Evolutionary conservation across 2,888 invertebrate genomes (phyloP).

Genomic region (Graphium colonna): DNA sequence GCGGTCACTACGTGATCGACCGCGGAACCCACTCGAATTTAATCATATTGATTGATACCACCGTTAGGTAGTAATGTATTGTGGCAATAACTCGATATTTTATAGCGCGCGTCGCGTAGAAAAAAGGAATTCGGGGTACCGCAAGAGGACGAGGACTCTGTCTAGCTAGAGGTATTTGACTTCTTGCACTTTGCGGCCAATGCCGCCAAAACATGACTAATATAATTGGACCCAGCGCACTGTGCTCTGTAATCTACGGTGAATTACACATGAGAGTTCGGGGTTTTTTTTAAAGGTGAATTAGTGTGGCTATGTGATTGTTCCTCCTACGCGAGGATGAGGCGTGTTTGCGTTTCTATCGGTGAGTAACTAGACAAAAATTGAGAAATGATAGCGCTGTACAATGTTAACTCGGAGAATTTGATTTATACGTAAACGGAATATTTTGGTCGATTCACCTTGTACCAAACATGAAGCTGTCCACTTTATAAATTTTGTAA

Average conservation of each 20-base stretch:
- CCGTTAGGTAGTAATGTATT: slow-evolving; percentile 73
- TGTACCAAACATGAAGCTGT: no score
- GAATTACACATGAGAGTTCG: slow-evolving; percentile 56
- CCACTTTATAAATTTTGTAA: no score
- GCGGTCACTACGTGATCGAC: slow-evolving; percentile 62
- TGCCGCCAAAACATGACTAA: slow-evolving; percentile 57
- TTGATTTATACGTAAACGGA: no score
- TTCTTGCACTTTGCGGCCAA: slow-evolving; percentile 52
- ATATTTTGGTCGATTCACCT: no score
- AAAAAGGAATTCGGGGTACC: slow-evolving; percentile 48
- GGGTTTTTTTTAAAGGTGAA: slow-evolving; percentile 46
- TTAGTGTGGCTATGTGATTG: slow-evolving; percentile 42
- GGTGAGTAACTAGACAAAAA: no score
- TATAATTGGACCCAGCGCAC: slow-evolving; percentile 53
- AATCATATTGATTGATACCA: slow-evolving; percentile 72
- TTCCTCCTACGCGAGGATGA: slow-evolving; percentile 34
- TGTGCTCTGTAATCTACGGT: slow-evolving; percentile 58
- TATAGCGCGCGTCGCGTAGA: slow-evolving; percentile 49
- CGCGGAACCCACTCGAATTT: slow-evolving; percentile 62
- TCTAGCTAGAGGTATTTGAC: slow-evolving; percentile 39
- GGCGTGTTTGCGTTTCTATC: no score
- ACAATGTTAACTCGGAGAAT: no score
- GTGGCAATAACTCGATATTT: slow-evolving; percentile 73
- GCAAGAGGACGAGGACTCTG: slow-evolving; percentile 40
- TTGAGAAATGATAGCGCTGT: no score